Evolutionary conservation across 1,140 invertebrate genomes (phyloP).

Genomic region (Latrodectus geometricus): DNA sequence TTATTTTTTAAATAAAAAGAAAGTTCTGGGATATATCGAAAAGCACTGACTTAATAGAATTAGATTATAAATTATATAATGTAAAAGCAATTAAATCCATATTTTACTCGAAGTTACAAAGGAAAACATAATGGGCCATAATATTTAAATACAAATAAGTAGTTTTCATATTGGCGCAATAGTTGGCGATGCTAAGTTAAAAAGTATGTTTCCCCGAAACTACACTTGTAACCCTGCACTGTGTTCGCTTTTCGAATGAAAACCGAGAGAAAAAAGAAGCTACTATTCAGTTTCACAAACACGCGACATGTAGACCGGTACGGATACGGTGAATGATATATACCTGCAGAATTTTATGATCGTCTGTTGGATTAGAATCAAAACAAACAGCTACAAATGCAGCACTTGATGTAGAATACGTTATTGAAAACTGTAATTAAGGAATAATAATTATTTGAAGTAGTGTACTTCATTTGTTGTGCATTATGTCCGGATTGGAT

Average conservation of each 20-base stretch:
- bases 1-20: too few species aligned
- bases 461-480: not conserved
- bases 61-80: too few species aligned
- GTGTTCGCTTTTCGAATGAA: not conserved
- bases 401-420: not conserved
- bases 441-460: not conserved
- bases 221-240: not conserved
- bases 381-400: not conserved
- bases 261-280: not conserved
- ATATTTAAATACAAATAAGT: too few species aligned
- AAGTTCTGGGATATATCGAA: too few species aligned
- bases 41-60: too few species aligned
- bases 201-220: not conserved
- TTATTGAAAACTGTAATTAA: not conserved
- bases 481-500: slow-evolving; percentile 34
- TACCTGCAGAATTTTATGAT: not conserved
- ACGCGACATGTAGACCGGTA: slow-evolving; percentile 30
- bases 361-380: not conserved
- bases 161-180: not conserved
- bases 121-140: too few species aligned
- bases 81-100: too few species aligned
- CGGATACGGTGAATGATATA: not conserved
- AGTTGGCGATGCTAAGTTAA: slow-evolving; percentile 5
- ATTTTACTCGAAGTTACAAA: too few species aligned
- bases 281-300: slow-evolving; percentile 12